These are phyloP conservation scores for Drosophila albomicans DNA, from an alignment of 1,140 invertebrate species.

Conservation along the genomic window DNA sequence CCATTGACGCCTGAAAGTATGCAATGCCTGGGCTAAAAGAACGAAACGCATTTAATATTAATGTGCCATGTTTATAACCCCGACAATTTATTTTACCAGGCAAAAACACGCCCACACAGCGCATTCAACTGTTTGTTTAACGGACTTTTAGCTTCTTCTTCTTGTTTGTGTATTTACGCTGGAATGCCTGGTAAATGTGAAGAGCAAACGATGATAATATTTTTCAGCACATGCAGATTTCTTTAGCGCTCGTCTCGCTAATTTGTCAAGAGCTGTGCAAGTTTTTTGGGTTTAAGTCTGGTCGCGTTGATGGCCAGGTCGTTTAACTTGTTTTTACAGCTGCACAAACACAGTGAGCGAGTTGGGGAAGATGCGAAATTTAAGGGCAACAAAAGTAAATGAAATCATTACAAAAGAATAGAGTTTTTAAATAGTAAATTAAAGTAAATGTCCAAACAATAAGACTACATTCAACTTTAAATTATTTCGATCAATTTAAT, in stretches of 20 bases:
- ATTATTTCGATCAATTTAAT: no score
- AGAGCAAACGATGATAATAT: constrained; percentile 64
- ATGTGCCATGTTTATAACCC: constrained; percentile 74
- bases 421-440: no score
- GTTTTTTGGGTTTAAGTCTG: constrained; percentile 3
- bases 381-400: background rate
- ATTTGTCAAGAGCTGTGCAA: constrained; percentile 67
- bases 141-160: background rate
- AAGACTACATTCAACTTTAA: no score
- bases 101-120: background rate
- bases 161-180: constrained; percentile 29
- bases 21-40: constrained; percentile 47
- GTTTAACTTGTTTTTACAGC: constrained; percentile 56
- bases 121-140: background rate
- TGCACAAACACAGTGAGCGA: background rate
- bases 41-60: constrained; percentile 79
- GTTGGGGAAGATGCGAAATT: background rate
- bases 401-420: background rate
- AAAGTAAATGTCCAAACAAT: no score
- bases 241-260: constrained; percentile 42
- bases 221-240: constrained; percentile 75
- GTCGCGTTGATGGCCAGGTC: constrained; percentile 35
- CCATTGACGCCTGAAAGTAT: constrained; percentile 80
- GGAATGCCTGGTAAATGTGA: background rate
- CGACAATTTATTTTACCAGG: constrained; percentile 67